These are phyloP conservation scores for Trachelus stipa DNA, from an alignment of 2,888 invertebrate species.

Conservation along the genomic window DNA sequence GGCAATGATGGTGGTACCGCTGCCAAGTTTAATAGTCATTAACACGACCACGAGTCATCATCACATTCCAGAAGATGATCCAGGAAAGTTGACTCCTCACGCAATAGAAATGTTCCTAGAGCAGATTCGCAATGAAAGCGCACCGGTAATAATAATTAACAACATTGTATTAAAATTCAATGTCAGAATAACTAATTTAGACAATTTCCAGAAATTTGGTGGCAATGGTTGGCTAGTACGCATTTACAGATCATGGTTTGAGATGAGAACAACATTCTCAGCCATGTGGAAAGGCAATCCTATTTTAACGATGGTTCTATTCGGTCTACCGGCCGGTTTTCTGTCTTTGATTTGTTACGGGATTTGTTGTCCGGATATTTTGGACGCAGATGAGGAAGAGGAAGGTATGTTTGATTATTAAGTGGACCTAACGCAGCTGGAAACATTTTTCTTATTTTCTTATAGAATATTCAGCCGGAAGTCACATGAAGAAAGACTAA, in stretches of 20 bases:
- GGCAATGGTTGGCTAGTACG: slow-evolving; percentile 84
- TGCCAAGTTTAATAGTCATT: slow-evolving; percentile 89
- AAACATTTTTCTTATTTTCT: slow-evolving; percentile 17
- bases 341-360: slow-evolving; percentile 95
- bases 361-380: slow-evolving; percentile 94
- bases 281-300: slow-evolving; percentile 96
- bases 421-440: neutral
- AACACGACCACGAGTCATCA: slow-evolving; percentile 94
- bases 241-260: slow-evolving; percentile 84
- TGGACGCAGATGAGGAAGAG: slow-evolving; percentile 90
- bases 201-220: slow-evolving; percentile 78
- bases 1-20: slow-evolving; percentile 85
- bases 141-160: slow-evolving; percentile 71
- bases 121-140: slow-evolving; percentile 81
- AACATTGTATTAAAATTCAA: slow-evolving; percentile 4
- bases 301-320: slow-evolving; percentile 90
- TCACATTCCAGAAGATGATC: slow-evolving; percentile 89
- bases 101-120: slow-evolving; percentile 82
- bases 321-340: slow-evolving; percentile 94
- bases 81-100: slow-evolving; percentile 83
- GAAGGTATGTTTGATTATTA: slow-evolving; percentile 60
- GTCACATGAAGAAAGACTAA: slow-evolving; percentile 63
- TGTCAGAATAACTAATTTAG: slow-evolving; percentile 11
- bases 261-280: slow-evolving; percentile 80
- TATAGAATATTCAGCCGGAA: slow-evolving; percentile 46